Evolutionary conservation across 2,888 invertebrate genomes (phyloP).

Genomic region (Noctua janthina): DNA sequence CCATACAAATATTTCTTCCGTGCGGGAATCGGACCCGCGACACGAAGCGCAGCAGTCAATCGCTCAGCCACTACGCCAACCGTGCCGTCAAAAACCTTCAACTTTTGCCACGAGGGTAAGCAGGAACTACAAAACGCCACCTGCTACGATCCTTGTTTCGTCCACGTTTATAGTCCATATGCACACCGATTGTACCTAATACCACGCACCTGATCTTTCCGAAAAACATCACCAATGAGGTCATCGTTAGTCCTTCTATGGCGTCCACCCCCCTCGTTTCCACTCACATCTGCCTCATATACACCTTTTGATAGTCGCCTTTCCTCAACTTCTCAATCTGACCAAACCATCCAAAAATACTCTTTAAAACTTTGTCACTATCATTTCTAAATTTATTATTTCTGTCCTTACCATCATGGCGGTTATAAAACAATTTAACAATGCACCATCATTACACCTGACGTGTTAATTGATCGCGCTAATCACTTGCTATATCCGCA

Average conservation of each 20-base stretch:
- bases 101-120: neutral
- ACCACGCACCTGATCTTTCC: neutral
- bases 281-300: neutral
- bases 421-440: conserved; percentile 51
- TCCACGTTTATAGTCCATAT: too few species aligned
- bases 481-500: conserved; percentile 78
- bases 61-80: too few species aligned
- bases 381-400: neutral
- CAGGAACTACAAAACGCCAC: neutral
- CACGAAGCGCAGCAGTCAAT: too few species aligned
- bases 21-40: too few species aligned
- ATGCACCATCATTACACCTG: conserved; percentile 62
- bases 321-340: neutral
- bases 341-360: neutral
- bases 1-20: too few species aligned
- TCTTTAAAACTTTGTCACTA: neutral
- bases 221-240: neutral
- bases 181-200: neutral
- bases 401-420: neutral
- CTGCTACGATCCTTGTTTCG: neutral
- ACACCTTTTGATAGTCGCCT: neutral
- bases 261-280: neutral
- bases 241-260: neutral
- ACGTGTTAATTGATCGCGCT: conserved; percentile 76
- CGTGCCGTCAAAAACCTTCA: too few species aligned